These are phyloP conservation scores for Mionectes macconnelli DNA, from an alignment of 2,113 vertebrate genomes.

Conservation along the genomic window DNA sequence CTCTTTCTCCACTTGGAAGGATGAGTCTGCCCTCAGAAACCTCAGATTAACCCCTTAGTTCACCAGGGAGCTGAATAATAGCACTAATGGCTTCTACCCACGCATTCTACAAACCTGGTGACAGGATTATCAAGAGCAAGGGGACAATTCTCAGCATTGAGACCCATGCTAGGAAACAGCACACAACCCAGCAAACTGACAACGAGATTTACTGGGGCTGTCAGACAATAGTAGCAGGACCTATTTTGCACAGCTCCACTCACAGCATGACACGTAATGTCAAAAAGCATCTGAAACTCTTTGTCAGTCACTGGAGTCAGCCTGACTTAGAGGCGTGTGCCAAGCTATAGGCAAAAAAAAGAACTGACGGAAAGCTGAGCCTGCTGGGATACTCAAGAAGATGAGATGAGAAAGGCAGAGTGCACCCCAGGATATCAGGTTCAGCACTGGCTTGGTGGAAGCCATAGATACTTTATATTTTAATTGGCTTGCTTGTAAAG, in stretches of 20 bases:
- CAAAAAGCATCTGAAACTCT: not conserved
- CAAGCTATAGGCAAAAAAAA: not conserved
- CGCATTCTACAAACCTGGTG: not conserved
- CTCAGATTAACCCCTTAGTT: not conserved
- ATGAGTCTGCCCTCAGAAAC: not conserved
- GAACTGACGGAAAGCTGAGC: not conserved
- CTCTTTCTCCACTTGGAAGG: not conserved
- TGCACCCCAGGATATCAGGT: not conserved
- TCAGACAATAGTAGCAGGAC: not conserved
- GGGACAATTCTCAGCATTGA: not conserved
- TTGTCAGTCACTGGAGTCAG: not conserved
- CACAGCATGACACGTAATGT: not conserved
- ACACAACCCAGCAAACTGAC: not conserved
- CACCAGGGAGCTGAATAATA: not conserved
- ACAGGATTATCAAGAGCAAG: not conserved
- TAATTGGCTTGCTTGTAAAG: not conserved
- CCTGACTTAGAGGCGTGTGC: not conserved
- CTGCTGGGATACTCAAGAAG: not conserved
- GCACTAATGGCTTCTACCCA: not conserved
- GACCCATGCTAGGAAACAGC: accelerated
- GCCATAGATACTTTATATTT: not conserved
- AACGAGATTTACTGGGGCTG: not conserved
- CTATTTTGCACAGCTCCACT: not conserved
- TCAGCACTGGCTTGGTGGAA: not conserved
- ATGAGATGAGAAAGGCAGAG: not conserved